A percentile compares a stretch with the other conserved stretches of the same genome.
Conservation (phyloP, 2,797 vertebrate genomes). For the Lacerta agilis region DNA sequence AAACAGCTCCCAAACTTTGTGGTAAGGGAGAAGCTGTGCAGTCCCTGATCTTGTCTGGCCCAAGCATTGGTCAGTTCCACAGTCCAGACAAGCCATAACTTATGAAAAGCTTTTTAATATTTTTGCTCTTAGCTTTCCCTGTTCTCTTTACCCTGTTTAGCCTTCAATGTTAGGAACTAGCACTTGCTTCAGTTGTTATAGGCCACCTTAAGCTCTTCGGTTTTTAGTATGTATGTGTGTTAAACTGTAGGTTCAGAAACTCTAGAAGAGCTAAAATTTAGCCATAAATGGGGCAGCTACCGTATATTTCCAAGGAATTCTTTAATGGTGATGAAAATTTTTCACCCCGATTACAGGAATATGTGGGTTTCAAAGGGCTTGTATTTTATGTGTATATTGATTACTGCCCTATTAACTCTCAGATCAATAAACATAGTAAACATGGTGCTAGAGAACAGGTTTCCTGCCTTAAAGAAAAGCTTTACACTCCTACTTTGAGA, state of each 20-base stretch:
- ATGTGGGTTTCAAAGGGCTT: constrained; percentile 24
- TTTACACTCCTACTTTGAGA: constrained; percentile 48
- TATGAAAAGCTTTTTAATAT: background rate
- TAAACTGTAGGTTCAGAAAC: background rate
- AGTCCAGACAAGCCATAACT: background rate
- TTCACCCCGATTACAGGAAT: background rate
- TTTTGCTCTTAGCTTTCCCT: background rate
- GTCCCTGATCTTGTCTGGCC: background rate
- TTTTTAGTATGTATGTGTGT: background rate
- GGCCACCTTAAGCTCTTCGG: background rate
- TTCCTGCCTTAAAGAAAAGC: constrained; percentile 50
- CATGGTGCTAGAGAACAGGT: constrained; percentile 48
- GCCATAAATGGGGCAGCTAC: background rate
- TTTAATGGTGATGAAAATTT: background rate
- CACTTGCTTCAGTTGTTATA: background rate
- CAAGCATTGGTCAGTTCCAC: background rate
- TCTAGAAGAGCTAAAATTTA: background rate
- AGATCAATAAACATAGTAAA: constrained; percentile 57
- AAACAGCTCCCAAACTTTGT: background rate
- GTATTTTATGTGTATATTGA: constrained; percentile 52
- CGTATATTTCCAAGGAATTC: no score
- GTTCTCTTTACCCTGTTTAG: background rate
- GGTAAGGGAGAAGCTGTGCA: background rate
- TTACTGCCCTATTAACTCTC: constrained; percentile 61
- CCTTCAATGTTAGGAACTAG: background rate